Base-by-base conservation (phyloP, 2,888 invertebrate species). In the Mesopsocus fuscifrons region DNA sequence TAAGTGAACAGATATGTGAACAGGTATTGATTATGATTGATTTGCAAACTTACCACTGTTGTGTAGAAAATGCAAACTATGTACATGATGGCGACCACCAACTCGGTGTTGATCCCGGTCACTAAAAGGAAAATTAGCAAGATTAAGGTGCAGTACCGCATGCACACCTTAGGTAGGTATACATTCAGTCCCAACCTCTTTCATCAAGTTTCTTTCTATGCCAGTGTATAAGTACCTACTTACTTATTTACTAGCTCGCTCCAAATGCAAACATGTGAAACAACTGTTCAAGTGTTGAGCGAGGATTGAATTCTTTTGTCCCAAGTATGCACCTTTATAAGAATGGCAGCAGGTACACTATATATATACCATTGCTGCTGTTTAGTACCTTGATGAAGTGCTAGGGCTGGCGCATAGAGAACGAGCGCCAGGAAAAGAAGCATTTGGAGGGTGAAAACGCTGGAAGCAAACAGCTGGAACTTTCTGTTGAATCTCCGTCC, bases 371-470 rank as follows among this genome's bases (percentile, higher is more conserved):
- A n/a, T n/a, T 30, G 9, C n/a, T 30, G 9, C n/a, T 30, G 9
- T 30, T 30, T 30, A 46, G 43, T 53, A 61, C 60, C 60, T 56
- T 61, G 59, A 35, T 58, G 53, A 22, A 71, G 56, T 2, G 71
- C 70, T 30, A 71, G 54, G 1, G 70, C 64, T 18, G 71, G 71
- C 3, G 70, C 69, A 53, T 69, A 71, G n/a, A 71, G 54, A 1
- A 69, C 70, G 16, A 71, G 64, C 1, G 69, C 63, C 57, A 69
- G 48, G 41, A 53, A 55, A 15, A 55, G 42, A 4, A 56, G 49
- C 56, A 60, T 58, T 51, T 60, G 60, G 5, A 59, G 32, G n/a
- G 58, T 53, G 46, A 59, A 59, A 9, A 58, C 45, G 1, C 53
- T 33, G 0, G 59, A 58, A 6, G 58, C 56, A 31, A 55, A 43